Evolutionary conservation across 2,113 vertebrate species (phyloP).

Genomic region (Ornithorhynchus anatinus): DNA sequence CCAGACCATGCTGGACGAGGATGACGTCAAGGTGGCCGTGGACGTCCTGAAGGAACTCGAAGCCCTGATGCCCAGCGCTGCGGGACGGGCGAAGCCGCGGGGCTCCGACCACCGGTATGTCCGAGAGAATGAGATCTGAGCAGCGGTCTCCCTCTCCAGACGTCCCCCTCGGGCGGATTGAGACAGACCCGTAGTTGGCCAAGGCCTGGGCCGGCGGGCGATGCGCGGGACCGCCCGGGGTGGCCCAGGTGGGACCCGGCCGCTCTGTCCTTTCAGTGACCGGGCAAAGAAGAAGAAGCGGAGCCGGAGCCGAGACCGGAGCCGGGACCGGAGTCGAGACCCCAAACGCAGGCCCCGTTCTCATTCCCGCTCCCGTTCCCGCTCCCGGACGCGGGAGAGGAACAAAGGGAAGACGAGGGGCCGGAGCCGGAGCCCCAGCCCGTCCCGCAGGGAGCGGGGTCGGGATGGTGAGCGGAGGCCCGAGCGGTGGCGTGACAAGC

Average conservation of each 20-base stretch:
- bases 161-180: too few relatives aligned
- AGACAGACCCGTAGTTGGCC: too few relatives aligned
- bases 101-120: constrained; percentile 79
- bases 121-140: too few relatives aligned
- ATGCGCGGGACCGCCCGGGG: neutral
- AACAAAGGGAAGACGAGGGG: constrained; percentile 70
- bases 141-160: too few relatives aligned
- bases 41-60: constrained; percentile 94
- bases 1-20: constrained; percentile 87
- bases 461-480: constrained; percentile 53
- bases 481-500: constrained; percentile 93
- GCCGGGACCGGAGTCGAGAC: constrained; percentile 70
- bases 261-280: constrained; percentile 21
- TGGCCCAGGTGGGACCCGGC: neutral
- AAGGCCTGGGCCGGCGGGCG: too few relatives aligned
- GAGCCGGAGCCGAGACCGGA: constrained; percentile 62
- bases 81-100: constrained; percentile 68
- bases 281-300: constrained; percentile 78
- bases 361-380: constrained; percentile 82
- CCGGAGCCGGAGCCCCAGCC: constrained; percentile 76
- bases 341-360: constrained; percentile 69
- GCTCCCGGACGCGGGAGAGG: constrained; percentile 78
- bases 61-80: constrained; percentile 89
- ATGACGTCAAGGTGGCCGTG: constrained; percentile 94
- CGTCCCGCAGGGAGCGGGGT: constrained; percentile 72